Percentiles rank a stretch among this genome's conserved stretches.
These are phyloP conservation scores for Anguilla pacifica DNA, from an alignment of 2,797 vertebrate species.

Conservation along the genomic window DNA sequence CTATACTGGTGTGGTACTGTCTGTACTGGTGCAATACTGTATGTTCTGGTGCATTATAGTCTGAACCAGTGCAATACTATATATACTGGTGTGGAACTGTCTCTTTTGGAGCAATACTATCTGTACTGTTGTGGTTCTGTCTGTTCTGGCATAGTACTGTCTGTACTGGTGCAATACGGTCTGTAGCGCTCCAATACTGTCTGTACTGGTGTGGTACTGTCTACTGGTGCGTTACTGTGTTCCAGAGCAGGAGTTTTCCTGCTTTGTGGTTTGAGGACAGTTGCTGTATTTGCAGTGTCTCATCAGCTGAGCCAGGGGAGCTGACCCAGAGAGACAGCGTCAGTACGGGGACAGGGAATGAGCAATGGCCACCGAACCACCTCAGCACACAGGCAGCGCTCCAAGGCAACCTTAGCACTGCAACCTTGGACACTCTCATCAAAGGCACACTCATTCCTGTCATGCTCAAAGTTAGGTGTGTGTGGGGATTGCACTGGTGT, in stretches of 20 bases:
- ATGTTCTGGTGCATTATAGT: too few species aligned
- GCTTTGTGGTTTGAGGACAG: background rate
- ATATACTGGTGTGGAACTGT: too few species aligned
- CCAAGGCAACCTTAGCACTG: background rate
- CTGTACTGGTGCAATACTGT: too few species aligned
- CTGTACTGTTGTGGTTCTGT: too few species aligned
- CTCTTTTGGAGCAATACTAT: too few species aligned
- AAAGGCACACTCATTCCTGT: background rate
- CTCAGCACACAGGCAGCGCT: background rate
- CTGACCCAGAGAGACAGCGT: background rate
- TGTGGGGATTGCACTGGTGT: background rate
- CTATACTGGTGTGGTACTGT: too few species aligned
- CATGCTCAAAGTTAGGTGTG: background rate
- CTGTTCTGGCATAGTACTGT: too few species aligned
- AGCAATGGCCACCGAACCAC: background rate
- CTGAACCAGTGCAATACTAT: too few species aligned
- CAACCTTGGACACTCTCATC: background rate
- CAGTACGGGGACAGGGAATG: background rate
- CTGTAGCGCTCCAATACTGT: too few species aligned
- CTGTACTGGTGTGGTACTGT: too few species aligned
- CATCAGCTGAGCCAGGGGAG: background rate
- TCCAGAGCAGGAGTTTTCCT: background rate
- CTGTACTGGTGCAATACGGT: too few species aligned
- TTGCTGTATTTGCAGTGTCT: background rate
- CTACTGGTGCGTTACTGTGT: background rate